Base-by-base conservation (phyloP, 2,888 invertebrate genomes). In the Xiphydria camelus region DNA sequence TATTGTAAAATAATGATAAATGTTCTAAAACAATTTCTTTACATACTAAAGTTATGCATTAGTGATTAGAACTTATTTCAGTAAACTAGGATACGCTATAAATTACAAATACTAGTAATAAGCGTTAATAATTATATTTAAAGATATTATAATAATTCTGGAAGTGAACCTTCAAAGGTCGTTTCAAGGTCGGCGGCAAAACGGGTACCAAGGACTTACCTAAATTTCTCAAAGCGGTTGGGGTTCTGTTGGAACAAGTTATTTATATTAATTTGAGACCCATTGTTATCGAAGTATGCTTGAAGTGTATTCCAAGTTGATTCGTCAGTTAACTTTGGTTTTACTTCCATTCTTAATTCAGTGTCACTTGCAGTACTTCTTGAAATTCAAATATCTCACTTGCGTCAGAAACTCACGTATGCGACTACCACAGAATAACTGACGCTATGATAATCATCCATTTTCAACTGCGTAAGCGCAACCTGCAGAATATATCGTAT, bases 161-260 rank as follows among this genome's bases (percentile, higher is more conserved):
- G 18, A 47, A 59, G 59, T 44, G 12, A 38, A n/a, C n/a, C n/a
- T 22, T 36, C 15, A 57, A 56, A 68, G 69, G 68, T 68, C 69
- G 59, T 7, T 5, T 51, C 55, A 70, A 74, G 70, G 71, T 73
- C 67, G n/a, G n/a, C n/a, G n/a, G n/a, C n/a, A n/a, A n/a, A n/a
- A n/a, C n/a, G n/a, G n/a, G n/a, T n/a, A 20, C 15, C 22, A 9
- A 33, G 33, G 17, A 55, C 61, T 70, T 79, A 95, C 96, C 92
- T 94, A 80, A 86, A 94, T 76, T 92, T 93, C 38, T 89, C 80
- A 70, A 97, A 97, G 48, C 98, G 84, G 20, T 84, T 78, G 0
- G 87, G 78, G 76, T 97, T 91, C 59, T 85, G 79, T 54, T 85
- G 81, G 71, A 98, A 97, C 61, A 96, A 78, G 52, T 91, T 82